A percentile compares a stretch with the other conserved stretches of the same genome.
These are phyloP conservation scores for Chrysodeixis includens DNA, from an alignment of 2,888 invertebrate genomes.

Conservation along the genomic window DNA sequence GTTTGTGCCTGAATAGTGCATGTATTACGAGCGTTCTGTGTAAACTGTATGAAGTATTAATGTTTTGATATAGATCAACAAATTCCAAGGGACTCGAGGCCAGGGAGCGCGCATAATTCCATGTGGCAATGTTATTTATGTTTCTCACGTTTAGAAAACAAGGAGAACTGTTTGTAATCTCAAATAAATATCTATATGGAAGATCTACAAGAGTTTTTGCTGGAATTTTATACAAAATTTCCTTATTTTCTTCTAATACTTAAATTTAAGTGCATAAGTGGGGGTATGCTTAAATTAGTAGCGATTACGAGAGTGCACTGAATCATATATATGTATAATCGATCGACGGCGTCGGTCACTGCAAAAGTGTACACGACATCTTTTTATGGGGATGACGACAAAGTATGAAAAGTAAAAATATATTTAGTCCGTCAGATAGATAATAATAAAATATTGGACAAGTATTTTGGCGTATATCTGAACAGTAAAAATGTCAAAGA, in stretches of 20 bases:
- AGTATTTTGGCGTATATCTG: too few relatives aligned
- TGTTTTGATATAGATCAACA: background rate
- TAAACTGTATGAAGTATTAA: conserved; percentile 1
- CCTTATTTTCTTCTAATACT: background rate
- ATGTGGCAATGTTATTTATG: background rate
- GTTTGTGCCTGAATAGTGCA: conserved; percentile 46
- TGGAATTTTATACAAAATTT: background rate
- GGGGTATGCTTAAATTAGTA: conserved; percentile 11
- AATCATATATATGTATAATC: conserved; percentile 66
- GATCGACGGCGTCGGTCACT: conserved; percentile 19
- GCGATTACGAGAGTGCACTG: conserved; percentile 57
- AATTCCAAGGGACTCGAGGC: conserved; percentile 4
- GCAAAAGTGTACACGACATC: conserved; percentile 8
- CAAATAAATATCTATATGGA: background rate
- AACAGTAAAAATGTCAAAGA: too few relatives aligned
- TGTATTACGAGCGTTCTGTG: conserved; percentile 24
- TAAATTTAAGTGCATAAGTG: background rate
- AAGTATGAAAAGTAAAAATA: too few relatives aligned
- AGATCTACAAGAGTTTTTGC: background rate
- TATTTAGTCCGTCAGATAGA: too few relatives aligned
- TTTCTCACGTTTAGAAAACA: background rate
- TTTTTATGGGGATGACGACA: too few relatives aligned
- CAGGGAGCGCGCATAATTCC: background rate
- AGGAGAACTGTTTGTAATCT: background rate
- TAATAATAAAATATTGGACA: too few relatives aligned